Percentiles rank a stretch among this genome's conserved stretches.
phyloP scores from a whole-genome alignment of 2,113 vertebrate species.

The Sarotherodon lohbergeri region DNA sequence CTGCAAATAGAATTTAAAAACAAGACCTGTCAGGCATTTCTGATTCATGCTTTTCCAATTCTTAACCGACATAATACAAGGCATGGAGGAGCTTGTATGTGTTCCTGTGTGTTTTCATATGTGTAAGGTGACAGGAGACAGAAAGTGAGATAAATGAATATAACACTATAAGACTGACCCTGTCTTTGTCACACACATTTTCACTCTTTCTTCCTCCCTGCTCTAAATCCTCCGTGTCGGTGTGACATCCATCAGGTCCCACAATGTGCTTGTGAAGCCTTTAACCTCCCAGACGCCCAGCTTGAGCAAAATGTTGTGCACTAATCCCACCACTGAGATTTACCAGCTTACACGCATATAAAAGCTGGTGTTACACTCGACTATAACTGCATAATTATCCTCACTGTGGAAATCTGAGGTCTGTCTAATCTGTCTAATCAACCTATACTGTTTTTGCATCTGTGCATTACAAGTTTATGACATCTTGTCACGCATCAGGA shows the following conservation, averaged over 20 bases:
- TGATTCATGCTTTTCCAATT: background rate
- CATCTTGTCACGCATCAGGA: background rate
- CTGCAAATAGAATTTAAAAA: background rate
- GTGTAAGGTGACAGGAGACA: background rate
- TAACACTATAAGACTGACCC: background rate
- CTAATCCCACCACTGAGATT: constrained; percentile 7
- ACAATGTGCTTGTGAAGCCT: constrained; percentile 2
- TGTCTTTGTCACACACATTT: background rate
- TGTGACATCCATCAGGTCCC: constrained; percentile 18
- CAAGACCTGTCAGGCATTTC: background rate
- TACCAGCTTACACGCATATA: background rate
- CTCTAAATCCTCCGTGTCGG: constrained; percentile 27
- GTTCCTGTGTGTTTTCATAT: background rate
- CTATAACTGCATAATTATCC: background rate
- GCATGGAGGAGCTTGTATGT: background rate
- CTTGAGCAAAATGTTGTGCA: background rate
- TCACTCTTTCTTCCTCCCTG: background rate
- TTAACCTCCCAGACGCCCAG: background rate
- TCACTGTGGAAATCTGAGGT: background rate
- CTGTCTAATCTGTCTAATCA: background rate
- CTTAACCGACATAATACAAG: background rate
- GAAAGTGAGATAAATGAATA: background rate
- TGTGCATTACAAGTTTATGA: background rate
- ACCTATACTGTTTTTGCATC: background rate
- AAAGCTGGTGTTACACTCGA: background rate